Base-by-base conservation (phyloP, 2,888 invertebrate species). In the Drosophila pegasa region DNA sequence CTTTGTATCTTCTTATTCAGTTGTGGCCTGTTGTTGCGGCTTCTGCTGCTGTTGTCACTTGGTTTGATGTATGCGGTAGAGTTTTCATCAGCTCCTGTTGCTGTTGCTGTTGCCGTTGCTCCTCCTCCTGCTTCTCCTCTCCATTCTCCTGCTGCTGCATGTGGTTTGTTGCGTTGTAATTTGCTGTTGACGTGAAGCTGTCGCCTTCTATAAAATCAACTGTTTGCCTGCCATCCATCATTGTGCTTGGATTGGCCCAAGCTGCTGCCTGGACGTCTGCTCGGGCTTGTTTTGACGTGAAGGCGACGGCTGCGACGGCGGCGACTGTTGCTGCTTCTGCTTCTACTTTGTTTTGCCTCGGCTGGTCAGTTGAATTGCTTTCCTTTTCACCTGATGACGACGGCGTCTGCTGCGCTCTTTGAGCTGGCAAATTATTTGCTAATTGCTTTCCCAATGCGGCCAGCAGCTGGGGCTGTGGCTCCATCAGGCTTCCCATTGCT, bases 171-270 rank as follows among this genome's bases (percentile, higher is more conserved):
- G 51, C 55, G 52, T 63, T 71, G 85, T 87, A 88, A 88, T 87
- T 84, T 82, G 71, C 71, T 79, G 79, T 79, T 89, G 89, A 86
- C 87, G 86, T 85, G 77, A 73, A 79, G 87, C 82, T 88, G 84
- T 89, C 88, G 84, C 78, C 81, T 84, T 80, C 88, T 72, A 84
- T 88, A 87, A 84, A 84, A 88, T 84, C 83, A 84, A 84, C 89
- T 80, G 84, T 69, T 87, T 71, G 84, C 85, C 71, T 80, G 82
- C 85, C 89, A 88, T 84, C 84, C 89, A 84, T 88, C 84, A 87
- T 84, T 78, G 75, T 67, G 68, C 56, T 57, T 50, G 83, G 69
- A 61, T 65, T 63, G 70, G 66, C 52, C 69, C 55, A 65, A 47
- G 71, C 50, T 62, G 63, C 50, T 29, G 69, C n/a, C 51, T 31